Conservation (phyloP, 37 sponge, comb jelly and placozoan species). For the Beroe ovata region DNA sequence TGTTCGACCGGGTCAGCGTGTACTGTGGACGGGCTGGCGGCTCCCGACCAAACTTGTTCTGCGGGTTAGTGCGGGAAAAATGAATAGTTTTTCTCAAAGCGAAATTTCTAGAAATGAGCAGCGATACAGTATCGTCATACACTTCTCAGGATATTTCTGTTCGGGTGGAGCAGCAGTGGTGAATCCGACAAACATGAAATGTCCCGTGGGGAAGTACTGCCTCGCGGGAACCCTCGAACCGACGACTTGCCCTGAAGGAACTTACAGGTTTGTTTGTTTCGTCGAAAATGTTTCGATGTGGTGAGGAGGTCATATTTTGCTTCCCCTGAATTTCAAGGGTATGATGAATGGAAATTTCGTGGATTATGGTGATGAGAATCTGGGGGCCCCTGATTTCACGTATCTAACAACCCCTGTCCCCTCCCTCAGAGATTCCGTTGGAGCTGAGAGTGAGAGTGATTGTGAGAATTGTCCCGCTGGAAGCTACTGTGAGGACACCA, state of each 20-base stretch:
- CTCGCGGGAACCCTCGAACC: slow-evolving; percentile 21
- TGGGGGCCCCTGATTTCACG: too few species aligned
- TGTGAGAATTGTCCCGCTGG: slow-evolving; percentile 68
- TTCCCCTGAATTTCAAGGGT: too few species aligned
- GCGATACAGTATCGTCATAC: too few species aligned
- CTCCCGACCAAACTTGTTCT: slow-evolving; percentile 39
- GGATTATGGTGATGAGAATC: too few species aligned
- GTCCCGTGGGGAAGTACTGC: slow-evolving; percentile 64
- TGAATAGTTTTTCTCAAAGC: too few species aligned
- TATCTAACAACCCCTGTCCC: too few species aligned
- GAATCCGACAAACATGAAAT: background rate
- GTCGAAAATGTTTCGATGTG: too few species aligned
- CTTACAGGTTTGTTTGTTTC: slow-evolving; percentile 46
- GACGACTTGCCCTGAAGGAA: slow-evolving; percentile 39
- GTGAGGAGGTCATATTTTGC: too few species aligned
- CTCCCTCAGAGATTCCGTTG: slow-evolving; percentile 8
- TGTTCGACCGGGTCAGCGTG: slow-evolving; percentile 36
- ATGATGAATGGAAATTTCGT: too few species aligned
- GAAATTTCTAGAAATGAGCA: too few species aligned
- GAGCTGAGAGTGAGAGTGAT: slow-evolving; percentile 2
- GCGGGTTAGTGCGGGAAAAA: slow-evolving; percentile 47
- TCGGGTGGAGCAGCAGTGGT: slow-evolving; percentile 11
- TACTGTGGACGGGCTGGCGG: slow-evolving; percentile 20
- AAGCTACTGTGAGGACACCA: slow-evolving; percentile 23
- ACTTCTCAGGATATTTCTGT: slow-evolving; percentile 47